These are phyloP conservation scores for Homarus americanus DNA, from an alignment of 1,140 invertebrate genomes.

Conservation along the genomic window DNA sequence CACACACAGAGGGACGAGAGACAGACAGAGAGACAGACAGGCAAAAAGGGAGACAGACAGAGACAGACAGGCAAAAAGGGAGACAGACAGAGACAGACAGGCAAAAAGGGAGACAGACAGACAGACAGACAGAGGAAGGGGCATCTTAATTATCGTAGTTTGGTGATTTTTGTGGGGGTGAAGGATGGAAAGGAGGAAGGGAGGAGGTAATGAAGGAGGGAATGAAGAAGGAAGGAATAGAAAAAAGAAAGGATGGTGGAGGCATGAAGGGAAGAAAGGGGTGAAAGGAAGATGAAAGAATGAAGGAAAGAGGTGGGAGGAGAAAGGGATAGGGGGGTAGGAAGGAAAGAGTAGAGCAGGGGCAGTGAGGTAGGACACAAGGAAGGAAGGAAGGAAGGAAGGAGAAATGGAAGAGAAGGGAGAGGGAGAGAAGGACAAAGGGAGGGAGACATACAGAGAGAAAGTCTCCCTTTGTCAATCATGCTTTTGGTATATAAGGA, in stretches of 20 bases:
- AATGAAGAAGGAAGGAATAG: neutral
- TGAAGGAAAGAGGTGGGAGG: neutral
- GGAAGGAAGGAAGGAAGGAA: neutral
- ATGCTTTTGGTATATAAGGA: no score
- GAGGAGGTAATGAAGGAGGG: neutral
- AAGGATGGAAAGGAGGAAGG: neutral
- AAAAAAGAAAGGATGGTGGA: neutral
- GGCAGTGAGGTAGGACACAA: no score
- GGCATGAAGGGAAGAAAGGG: neutral
- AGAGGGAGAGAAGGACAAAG: neutral
- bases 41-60: neutral
- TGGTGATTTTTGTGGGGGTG: neutral
- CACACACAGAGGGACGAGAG: neutral
- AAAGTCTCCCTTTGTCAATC: neutral
- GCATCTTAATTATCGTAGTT: no score
- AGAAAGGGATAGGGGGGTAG: neutral
- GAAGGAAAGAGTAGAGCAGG: no score
- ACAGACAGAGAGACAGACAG: no score
- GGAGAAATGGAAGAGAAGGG: no score
- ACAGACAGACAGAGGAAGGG: no score
- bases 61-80: neutral
- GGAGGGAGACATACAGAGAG: neutral
- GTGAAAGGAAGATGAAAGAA: no score
- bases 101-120: no score
- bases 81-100: slow-evolving; percentile 11